phyloP scores from a whole-genome alignment of 2,888 invertebrate species.

The Opisthograptis luteolata region DNA sequence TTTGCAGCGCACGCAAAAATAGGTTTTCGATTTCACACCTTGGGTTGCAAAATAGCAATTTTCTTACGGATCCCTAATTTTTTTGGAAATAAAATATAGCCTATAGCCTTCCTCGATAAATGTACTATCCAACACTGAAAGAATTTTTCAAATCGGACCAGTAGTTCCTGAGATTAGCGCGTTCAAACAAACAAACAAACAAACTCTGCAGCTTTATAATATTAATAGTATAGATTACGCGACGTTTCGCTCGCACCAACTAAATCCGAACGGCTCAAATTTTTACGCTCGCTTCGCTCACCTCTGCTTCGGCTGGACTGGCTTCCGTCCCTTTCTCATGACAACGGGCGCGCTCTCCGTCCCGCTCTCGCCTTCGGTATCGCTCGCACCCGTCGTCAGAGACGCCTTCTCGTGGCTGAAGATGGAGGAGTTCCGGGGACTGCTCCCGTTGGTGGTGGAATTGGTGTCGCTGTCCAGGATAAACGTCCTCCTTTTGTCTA shows the following conservation, averaged over 20 bases:
- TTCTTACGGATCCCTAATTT: too few relatives aligned
- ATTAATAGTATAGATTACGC: too few relatives aligned
- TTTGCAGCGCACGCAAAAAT: too few relatives aligned
- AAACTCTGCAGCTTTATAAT: too few relatives aligned
- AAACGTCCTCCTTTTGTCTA: slow-evolving; percentile 75
- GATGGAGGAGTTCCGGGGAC: slow-evolving; percentile 76
- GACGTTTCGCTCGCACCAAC: slow-evolving; percentile 1
- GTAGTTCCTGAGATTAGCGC: too few relatives aligned
- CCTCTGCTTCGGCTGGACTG: slow-evolving; percentile 67
- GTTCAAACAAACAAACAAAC: too few relatives aligned
- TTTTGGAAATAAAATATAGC: too few relatives aligned
- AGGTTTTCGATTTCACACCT: too few relatives aligned
- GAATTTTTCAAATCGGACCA: too few relatives aligned
- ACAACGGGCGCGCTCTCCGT: slow-evolving; percentile 53
- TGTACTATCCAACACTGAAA: too few relatives aligned
- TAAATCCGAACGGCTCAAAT: neutral
- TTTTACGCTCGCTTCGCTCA: slow-evolving; percentile 34
- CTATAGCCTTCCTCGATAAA: too few relatives aligned
- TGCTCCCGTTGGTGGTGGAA: slow-evolving; percentile 78
- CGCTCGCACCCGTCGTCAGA: slow-evolving; percentile 67
- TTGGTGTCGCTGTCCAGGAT: slow-evolving; percentile 78
- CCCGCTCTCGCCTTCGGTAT: slow-evolving; percentile 76
- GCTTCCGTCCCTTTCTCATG: slow-evolving; percentile 56
- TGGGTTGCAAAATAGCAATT: too few relatives aligned
- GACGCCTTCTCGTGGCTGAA: slow-evolving; percentile 71